phyloP scores from a whole-genome alignment of 1,140 invertebrate species.

The Eulimnadia texana region DNA sequence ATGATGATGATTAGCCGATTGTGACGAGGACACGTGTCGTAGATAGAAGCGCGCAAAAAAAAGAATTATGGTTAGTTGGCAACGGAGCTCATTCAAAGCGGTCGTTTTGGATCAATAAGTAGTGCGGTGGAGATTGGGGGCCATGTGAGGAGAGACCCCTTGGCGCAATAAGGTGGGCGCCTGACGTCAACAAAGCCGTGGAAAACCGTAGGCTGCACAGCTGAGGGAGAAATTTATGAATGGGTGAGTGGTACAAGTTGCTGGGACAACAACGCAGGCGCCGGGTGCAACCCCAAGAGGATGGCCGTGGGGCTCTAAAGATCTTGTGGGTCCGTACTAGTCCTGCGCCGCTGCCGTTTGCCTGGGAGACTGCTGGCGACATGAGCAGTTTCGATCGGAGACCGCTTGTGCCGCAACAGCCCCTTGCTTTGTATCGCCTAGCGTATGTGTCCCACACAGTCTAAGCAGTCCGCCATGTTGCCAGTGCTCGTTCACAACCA shows the following conservation, averaged over 20 bases:
- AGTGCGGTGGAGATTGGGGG: no score
- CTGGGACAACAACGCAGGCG: not conserved
- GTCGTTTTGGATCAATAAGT: not conserved
- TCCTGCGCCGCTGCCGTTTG: not conserved
- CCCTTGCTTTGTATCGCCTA: not conserved
- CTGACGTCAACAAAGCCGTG: not conserved
- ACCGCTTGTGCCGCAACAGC: not conserved
- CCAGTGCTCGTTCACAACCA: not conserved
- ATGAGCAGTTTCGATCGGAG: not conserved
- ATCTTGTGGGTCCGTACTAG: not conserved
- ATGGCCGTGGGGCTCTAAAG: not conserved
- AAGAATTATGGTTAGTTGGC: not conserved
- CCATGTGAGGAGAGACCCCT: not conserved
- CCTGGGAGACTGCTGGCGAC: not conserved
- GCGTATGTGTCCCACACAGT: not conserved
- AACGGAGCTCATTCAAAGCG: not conserved
- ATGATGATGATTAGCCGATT: not conserved
- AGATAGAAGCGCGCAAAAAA: not conserved
- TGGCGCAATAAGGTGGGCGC: not conserved
- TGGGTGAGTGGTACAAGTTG: not conserved
- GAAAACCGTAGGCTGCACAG: not conserved
- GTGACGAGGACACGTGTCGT: not conserved
- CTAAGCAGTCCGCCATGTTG: not conserved
- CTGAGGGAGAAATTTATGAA: not conserved
- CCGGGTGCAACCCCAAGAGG: not conserved